Percentiles rank a stretch among this genome's conserved stretches.
phyloP scores from a whole-genome alignment of 2,797 vertebrate species.

The Xenops minutus region DNA sequence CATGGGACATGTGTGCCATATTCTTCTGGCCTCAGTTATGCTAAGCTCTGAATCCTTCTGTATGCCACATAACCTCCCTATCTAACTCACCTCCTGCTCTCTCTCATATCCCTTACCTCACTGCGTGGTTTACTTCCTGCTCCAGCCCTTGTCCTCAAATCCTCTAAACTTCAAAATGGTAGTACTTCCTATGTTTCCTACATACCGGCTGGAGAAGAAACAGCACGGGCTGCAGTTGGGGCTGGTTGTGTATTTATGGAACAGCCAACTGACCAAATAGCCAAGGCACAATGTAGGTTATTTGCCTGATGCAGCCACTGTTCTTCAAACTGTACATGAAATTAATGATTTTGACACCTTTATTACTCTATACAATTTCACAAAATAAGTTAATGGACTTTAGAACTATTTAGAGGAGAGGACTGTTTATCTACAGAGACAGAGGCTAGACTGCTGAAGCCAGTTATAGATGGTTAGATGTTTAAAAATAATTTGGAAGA shows the following conservation, averaged over 20 bases:
- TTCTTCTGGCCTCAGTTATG: neutral
- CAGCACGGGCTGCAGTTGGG: fast-evolving
- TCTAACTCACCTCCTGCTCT: neutral
- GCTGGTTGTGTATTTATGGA: neutral
- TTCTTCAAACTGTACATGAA: neutral
- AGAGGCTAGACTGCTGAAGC: neutral
- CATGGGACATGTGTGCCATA: neutral
- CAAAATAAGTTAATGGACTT: neutral
- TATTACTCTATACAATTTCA: neutral
- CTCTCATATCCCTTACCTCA: neutral
- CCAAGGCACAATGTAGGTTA: neutral
- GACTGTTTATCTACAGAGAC: neutral
- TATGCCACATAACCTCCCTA: neutral
- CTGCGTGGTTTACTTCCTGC: neutral
- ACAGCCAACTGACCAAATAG: neutral
- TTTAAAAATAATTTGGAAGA: neutral
- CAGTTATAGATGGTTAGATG: neutral
- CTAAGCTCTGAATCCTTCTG: neutral
- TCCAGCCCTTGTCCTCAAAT: neutral
- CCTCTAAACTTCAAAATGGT: neutral
- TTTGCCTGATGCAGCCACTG: neutral
- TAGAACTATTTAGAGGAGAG: neutral
- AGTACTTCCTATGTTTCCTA: neutral
- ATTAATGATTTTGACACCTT: neutral
- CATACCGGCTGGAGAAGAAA: neutral